Evolutionary conservation across 1,140 invertebrate species (phyloP), one percentile per base, ranked within the genome.

Genomic region (Pararge aegeria): DNA sequence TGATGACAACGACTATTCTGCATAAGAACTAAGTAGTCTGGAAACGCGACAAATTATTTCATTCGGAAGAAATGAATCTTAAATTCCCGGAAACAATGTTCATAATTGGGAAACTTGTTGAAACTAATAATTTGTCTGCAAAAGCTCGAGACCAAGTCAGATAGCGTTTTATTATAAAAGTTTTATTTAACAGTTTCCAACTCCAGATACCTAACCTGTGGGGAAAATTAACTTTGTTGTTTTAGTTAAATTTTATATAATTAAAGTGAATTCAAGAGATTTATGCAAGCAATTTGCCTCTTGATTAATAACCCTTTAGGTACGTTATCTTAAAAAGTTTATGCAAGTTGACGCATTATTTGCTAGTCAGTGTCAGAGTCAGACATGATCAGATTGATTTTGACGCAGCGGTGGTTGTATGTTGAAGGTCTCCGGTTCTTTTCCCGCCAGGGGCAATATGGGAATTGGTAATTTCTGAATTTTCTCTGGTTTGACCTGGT

Each of bases 51-150:
- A 12, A 1, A 48, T 16, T 42, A 42, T 42, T 16, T 5, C 5
- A 15, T 16, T 42, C 18, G 13, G 0, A 7, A 42, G 38, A 42
- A 42, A 42, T 42, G 38, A 16, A 42, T 42, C 16, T 16, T 15
- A 15, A 42, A 42, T 15, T 42, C 30, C 18, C 34, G n/a, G 16
- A 42, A 42, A 42, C 38, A 42, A 18, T 18, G 38, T 15, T 18
- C 38, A 40, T 40, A 42, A 42, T 42, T 42, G 0, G 9, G 12
- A 12, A 34, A 34, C 12, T 20, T 21, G 19, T 21, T n/a, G 6
- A 29, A 50, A 50, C 4, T 21, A 50, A 50, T 50, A 50, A 29
- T 50, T 50, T 50, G 48, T 50, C 21, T 50, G 7, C 6, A 16
- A 18, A 42, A 42, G 5, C 38, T 42, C 38, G 18, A 42, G 38